Evolutionary conservation across 2,888 invertebrate species (phyloP).

Genomic region (Nephrotoma appendiculata): DNA sequence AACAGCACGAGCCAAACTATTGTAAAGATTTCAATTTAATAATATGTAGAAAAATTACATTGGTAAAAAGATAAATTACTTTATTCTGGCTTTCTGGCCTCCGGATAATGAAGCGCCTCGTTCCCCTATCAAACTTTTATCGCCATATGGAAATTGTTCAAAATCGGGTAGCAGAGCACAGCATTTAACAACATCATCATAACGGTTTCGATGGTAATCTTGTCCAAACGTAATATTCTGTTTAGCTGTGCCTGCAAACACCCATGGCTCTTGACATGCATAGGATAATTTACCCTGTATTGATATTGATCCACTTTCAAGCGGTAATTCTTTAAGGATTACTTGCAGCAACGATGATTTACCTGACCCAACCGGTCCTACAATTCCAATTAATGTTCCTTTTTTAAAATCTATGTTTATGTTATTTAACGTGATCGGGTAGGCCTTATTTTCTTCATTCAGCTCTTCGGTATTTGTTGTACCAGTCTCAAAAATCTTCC

Average conservation of each 20-base stretch:
- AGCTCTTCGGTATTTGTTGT: slow-evolving; percentile 1
- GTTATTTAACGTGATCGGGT: slow-evolving; percentile 33
- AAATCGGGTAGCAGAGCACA: slow-evolving; percentile 37
- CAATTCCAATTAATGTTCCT: slow-evolving; percentile 50
- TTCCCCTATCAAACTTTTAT: slow-evolving; percentile 43
- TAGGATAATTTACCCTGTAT: slow-evolving; percentile 53
- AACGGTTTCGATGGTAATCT: slow-evolving; percentile 20
- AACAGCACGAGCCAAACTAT: slow-evolving; percentile 16
- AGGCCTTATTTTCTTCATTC: slow-evolving; percentile 4
- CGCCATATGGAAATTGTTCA: slow-evolving; percentile 37
- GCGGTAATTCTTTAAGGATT: slow-evolving; percentile 56
- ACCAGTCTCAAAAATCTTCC: slow-evolving; percentile 21
- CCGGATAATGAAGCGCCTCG: slow-evolving; percentile 46
- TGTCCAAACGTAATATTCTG: slow-evolving; percentile 78
- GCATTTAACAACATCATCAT: slow-evolving; percentile 28
- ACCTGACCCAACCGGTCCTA: slow-evolving; percentile 63
- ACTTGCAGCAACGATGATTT: slow-evolving; percentile 55
- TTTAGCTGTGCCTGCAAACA: slow-evolving; percentile 57
- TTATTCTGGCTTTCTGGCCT: slow-evolving; percentile 54
- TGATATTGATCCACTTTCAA: slow-evolving; percentile 36
- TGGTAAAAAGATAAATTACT: slow-evolving; percentile 7
- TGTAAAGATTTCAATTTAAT: not conserved
- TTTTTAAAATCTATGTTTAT: slow-evolving; percentile 37
- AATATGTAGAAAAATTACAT: not conserved
- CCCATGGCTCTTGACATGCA: slow-evolving; percentile 77